Percentiles rank a stretch among this genome's conserved stretches.
Evolutionary conservation across 2,797 vertebrate species (phyloP).

Genomic region (Neoniphon sammara): DNA sequence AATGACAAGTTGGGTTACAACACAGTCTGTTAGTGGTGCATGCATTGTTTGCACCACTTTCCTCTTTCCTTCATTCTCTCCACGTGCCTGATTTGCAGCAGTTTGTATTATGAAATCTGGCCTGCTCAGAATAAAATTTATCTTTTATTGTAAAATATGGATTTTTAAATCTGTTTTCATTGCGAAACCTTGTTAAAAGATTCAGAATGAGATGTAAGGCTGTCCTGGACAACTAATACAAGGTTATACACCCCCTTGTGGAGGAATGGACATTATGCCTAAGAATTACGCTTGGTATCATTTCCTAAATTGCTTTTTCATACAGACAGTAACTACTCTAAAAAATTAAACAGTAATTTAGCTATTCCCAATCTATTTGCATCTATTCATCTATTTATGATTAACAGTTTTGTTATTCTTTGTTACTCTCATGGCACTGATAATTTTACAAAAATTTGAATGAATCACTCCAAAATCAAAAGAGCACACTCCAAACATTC

Average conservation of each 20-base stretch:
- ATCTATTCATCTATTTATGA: too few relatives aligned
- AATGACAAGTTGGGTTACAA: not conserved
- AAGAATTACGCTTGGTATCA: not conserved
- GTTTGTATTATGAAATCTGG: not conserved
- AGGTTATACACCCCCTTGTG: conserved; percentile 80
- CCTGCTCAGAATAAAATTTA: not conserved
- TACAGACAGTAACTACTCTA: not conserved
- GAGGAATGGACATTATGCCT: conserved; percentile 47
- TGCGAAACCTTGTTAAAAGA: not conserved
- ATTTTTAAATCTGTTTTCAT: not conserved
- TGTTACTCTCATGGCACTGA: not conserved
- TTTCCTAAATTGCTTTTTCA: not conserved
- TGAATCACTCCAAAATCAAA: not conserved
- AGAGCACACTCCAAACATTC: not conserved
- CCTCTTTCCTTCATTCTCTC: not conserved
- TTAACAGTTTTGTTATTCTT: not conserved
- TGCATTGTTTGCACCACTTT: conserved; percentile 5
- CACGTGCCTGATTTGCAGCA: not conserved
- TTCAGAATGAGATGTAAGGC: not conserved
- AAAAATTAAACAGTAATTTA: conserved; percentile 9
- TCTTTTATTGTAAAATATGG: conserved; percentile 2
- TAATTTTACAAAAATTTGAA: not conserved
- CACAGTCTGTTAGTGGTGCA: not conserved
- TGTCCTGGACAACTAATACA: conserved; percentile 8
- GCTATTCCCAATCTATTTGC: conserved; percentile 1